Percentiles rank a stretch among this genome's conserved stretches.
phyloP scores from a whole-genome alignment of 1,140 invertebrate species.

The Panulirus ornatus region DNA sequence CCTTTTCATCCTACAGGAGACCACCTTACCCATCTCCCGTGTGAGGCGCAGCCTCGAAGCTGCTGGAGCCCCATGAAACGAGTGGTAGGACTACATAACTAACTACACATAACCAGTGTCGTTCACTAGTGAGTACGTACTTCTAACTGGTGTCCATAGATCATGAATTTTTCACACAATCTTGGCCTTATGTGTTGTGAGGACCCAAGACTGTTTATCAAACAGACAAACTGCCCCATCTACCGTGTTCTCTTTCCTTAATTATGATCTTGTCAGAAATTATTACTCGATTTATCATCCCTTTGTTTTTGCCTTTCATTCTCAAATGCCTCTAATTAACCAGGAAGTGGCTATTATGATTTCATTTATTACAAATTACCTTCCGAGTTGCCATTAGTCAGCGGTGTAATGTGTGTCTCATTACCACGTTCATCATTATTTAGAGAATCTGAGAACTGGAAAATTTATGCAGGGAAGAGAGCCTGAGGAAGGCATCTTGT shows the following conservation, averaged over 20 bases:
- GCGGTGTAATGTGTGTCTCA: conserved; percentile 5
- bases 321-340: conserved; percentile 22
- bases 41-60: too few species aligned
- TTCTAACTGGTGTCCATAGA: too few species aligned
- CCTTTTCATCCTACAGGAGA: too few species aligned
- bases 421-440: neutral
- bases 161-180: too few species aligned
- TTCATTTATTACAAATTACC: conserved; percentile 12
- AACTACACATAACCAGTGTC: too few species aligned
- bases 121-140: too few species aligned
- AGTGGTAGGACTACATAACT: too few species aligned
- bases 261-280: neutral
- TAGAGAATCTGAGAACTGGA: neutral
- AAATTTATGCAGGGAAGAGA: conserved; percentile 1
- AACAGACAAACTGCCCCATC: neutral
- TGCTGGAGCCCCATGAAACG: too few species aligned
- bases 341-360: conserved; percentile 1
- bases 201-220: neutral
- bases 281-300: neutral
- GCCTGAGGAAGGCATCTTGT: too few species aligned
- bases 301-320: conserved; percentile 9
- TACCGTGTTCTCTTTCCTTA: neutral
- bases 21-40: too few species aligned
- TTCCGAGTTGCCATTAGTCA: conserved; percentile 1
- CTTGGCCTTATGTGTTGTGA: too few species aligned